Evolutionary conservation across 2,797 vertebrate genomes (phyloP), one percentile per base, ranked within the genome.

Genomic region (Acipenser oxyrinchus): DNA sequence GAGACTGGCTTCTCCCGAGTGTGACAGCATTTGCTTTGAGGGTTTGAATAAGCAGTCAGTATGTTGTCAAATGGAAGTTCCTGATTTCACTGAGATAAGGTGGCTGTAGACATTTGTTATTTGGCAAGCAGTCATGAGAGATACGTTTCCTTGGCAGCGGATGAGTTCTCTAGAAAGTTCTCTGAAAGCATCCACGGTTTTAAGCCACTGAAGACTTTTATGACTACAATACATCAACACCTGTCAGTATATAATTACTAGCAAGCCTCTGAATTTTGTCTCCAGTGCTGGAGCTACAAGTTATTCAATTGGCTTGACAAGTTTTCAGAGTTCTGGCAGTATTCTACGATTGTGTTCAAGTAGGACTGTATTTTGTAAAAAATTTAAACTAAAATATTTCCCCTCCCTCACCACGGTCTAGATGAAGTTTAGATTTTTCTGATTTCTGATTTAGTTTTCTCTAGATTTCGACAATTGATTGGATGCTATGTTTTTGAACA

Each of bases 191-290:
- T 48, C 18, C 23, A 60, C 50, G 55, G 55, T 12, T 11, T 58
- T 58, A 12, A 58, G 55, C 55, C 12, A 4, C 11, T 49, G 23
- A 63, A 50, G 55, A 11, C 37, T 51, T 66, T 65, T 52, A 65
- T 65, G 51, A 65, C 51, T 65, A 57, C 64, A 65, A 53, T 65
- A 65, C 37, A 60, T 60, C 57, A 59, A 11, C 65, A 50, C 55
- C 65, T 66, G 55, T 12, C 55, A 60, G 7, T 51, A 8, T 58
- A 58, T 58, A 58, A 58, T 58, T 58, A 58, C 13, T 58, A n/a
- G 11, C 13, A n/a, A 58, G 55, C 6, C 9, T 58, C 13, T 58
- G 55, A 58, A 58, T 12, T 13, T 13, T 58, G 55, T 1, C 55
- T 11, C 12, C 6, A n/a, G 12, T n/a, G 13, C 12, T 58, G 13